phyloP scores from a whole-genome alignment of 1,140 invertebrate genomes.

The Steinernema khuongi region DNA sequence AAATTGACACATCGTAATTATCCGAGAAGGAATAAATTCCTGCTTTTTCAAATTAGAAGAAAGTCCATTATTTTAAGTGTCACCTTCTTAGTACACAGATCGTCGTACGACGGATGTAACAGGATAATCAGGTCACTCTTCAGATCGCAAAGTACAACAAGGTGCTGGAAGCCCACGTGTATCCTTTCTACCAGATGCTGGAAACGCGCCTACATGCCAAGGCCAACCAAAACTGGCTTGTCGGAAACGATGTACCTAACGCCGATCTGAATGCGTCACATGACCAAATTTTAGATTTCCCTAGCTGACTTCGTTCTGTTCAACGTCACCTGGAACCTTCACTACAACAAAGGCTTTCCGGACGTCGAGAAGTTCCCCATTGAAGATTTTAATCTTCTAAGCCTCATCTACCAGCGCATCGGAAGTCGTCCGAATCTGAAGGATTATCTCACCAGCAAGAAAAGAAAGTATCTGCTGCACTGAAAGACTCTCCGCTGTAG shows the following conservation, averaged over 20 bases:
- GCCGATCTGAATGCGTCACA: background rate
- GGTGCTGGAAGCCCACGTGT: background rate
- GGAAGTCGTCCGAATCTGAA: conserved; percentile 5
- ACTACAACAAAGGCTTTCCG: conserved; percentile 17
- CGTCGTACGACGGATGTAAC: no score
- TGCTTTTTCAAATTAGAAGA: no score
- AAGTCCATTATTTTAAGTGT: no score
- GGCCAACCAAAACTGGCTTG: conserved; percentile 7
- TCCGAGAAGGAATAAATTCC: no score
- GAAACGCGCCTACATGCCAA: background rate
- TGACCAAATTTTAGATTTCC: background rate
- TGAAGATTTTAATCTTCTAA: conserved; percentile 1
- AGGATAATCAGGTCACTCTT: no score
- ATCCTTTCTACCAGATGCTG: conserved; percentile 7
- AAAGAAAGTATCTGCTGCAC: background rate
- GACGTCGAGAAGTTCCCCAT: background rate
- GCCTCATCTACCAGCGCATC: background rate
- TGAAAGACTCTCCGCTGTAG: no score
- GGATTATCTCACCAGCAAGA: background rate
- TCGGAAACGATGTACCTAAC: conserved; percentile 13
- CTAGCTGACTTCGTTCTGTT: conserved; percentile 7
- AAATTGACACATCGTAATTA: no score
- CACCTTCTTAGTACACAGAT: no score
- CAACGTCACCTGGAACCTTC: background rate
- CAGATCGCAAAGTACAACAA: conserved; percentile 6